Evolutionary conservation across 2,888 invertebrate species (phyloP).

Genomic region (Cantharis flavilabris): DNA sequence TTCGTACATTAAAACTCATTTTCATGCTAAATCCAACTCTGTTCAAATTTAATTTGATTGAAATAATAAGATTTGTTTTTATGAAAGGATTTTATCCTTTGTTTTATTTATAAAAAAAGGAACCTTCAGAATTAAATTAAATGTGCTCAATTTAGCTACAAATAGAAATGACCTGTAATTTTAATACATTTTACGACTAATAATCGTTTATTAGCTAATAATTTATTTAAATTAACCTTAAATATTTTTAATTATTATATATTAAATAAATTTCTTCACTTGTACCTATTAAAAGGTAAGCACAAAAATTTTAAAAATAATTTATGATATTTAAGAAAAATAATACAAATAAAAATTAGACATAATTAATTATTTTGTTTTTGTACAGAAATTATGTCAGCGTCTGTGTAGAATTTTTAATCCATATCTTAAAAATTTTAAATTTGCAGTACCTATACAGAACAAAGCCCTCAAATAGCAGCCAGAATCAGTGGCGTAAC

Average conservation of each 20-base stretch:
- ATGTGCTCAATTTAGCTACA: not conserved
- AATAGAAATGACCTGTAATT: not conserved
- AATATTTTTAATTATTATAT: not conserved
- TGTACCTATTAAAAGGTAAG: not conserved
- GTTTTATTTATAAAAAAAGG: not conserved
- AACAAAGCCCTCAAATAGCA: too few relatives aligned
- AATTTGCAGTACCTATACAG: too few relatives aligned
- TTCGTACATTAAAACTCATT: too few relatives aligned
- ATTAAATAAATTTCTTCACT: not conserved
- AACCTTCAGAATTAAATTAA: not conserved
- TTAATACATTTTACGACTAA: not conserved
- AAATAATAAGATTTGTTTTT: too few relatives aligned
- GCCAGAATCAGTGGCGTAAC: too few relatives aligned
- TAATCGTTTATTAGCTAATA: not conserved
- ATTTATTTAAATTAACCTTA: conserved; percentile 1
- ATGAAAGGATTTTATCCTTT: not conserved
- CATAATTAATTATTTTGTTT: too few relatives aligned
- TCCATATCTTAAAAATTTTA: too few relatives aligned
- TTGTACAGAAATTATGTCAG: too few relatives aligned
- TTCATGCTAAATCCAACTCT: too few relatives aligned
- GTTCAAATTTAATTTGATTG: too few relatives aligned
- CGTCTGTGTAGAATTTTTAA: too few relatives aligned
- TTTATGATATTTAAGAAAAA: not conserved
- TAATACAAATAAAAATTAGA: too few relatives aligned
- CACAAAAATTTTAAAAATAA: not conserved